phyloP scores from a whole-genome alignment of 2,888 invertebrate species.

The Hipparchia semele region DNA sequence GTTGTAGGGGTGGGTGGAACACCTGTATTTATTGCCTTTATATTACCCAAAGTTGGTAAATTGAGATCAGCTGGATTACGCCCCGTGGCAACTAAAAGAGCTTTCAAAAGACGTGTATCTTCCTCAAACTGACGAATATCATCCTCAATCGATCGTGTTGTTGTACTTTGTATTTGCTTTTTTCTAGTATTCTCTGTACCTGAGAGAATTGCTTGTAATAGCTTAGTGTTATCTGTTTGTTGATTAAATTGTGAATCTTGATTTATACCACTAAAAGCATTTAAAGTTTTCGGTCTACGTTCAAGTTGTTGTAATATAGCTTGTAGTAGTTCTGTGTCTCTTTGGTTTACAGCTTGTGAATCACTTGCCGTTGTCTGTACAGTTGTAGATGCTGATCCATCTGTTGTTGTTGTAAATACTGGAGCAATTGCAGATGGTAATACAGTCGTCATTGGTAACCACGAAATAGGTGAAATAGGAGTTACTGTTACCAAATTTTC shows the following conservation, averaged over 20 bases:
- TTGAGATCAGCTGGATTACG: slow-evolving; percentile 69
- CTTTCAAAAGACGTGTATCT: slow-evolving; percentile 74
- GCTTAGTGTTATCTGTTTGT: slow-evolving; percentile 54
- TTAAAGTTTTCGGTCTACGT: slow-evolving; percentile 71
- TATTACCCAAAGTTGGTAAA: slow-evolving; percentile 62
- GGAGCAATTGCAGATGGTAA: slow-evolving; percentile 25
- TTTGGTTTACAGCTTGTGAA: slow-evolving; percentile 60
- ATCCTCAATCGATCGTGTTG: slow-evolving; percentile 69
- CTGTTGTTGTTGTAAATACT: slow-evolving; percentile 40
- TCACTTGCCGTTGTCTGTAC: slow-evolving; percentile 40
- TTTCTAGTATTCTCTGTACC: slow-evolving; percentile 50
- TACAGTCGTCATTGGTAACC: slow-evolving; percentile 43
- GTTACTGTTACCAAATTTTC: slow-evolving; percentile 33
- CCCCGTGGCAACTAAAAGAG: slow-evolving; percentile 71
- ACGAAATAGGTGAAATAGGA: slow-evolving; percentile 41
- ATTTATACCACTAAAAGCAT: slow-evolving; percentile 51
- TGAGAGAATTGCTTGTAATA: slow-evolving; percentile 66
- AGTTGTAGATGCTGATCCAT: slow-evolving; percentile 49
- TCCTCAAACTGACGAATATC: slow-evolving; percentile 76
- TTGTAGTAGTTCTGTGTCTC: slow-evolving; percentile 59
- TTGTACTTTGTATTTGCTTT: slow-evolving; percentile 56
- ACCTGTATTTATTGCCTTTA: slow-evolving; percentile 40
- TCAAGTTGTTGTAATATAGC: slow-evolving; percentile 59
- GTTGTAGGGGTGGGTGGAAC: slow-evolving; percentile 38
- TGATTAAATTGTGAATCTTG: slow-evolving; percentile 38